These are phyloP conservation scores for Mastacembelus armatus DNA, from an alignment of 2,797 vertebrate genomes.

Conservation along the genomic window DNA sequence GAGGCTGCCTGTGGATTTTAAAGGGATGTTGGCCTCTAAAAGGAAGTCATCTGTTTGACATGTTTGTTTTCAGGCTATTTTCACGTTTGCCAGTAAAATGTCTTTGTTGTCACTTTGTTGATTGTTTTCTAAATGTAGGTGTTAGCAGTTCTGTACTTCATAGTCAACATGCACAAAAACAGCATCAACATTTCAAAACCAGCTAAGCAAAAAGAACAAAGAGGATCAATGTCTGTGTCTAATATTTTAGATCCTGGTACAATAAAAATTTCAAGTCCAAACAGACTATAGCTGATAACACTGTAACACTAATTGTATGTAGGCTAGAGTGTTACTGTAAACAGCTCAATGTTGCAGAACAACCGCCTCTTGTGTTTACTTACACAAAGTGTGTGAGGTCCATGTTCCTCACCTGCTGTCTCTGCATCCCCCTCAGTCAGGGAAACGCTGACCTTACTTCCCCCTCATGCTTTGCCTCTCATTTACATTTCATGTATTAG, in stretches of 20 bases:
- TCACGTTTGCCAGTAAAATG: conserved; percentile 26
- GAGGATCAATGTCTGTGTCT: neutral
- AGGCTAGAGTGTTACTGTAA: no score
- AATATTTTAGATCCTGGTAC: neutral
- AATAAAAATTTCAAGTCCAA: neutral
- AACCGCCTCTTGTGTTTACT: no score
- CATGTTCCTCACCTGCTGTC: neutral
- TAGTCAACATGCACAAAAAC: neutral
- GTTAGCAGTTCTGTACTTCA: neutral
- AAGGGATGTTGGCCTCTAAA: conserved; percentile 68
- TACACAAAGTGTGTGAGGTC: neutral
- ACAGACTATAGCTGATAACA: no score
- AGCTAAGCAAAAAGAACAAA: neutral
- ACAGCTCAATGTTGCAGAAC: neutral
- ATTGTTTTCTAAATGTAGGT: conserved; percentile 10
- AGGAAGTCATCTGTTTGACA: conserved; percentile 74
- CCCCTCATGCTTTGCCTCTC: conserved; percentile 55
- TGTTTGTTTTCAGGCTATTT: conserved; percentile 64
- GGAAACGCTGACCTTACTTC: conserved; percentile 46
- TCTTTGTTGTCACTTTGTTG: conserved; percentile 55
- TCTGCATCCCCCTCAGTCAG: conserved; percentile 12
- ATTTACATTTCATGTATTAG: conserved; percentile 73
- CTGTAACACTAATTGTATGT: neutral
- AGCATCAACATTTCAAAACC: neutral
- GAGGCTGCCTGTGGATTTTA: conserved; percentile 52